Evolutionary conservation across 2,888 invertebrate genomes (phyloP), one percentile per base, ranked within the genome.

Genomic region (Congeria kusceri): DNA sequence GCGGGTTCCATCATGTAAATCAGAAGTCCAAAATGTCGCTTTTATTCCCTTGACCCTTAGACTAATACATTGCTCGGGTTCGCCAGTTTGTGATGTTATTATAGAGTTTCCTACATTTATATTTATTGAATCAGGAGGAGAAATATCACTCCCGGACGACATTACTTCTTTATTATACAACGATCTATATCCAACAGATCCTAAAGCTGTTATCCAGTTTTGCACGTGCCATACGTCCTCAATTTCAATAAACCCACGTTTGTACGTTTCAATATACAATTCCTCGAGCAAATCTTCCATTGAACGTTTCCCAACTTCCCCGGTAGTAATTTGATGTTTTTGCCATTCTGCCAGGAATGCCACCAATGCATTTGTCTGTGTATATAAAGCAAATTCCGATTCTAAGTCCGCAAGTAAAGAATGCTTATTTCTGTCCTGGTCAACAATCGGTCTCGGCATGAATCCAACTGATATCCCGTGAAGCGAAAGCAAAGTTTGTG

Each of bases 401-500:
- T 59, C 46, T 20, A 68, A 59, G 29, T 68, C 68, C 28, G n/a
- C 18, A 23, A 68, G 47, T n/a, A 44, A 44, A n/a, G 49, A 32
- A 59, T 77, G 77, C 9, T 23, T 25, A 47, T 71, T 77, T 27
- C 77, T 62, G 9, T 77, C 27, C 44, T 77, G 77, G 20, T 23
- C 56, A 18, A 77, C 71, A 46, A 70, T 67, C n/a, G 77, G 77
- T n/a, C 53, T 20, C n/a, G 67, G 39, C 2, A 62, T 23, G 44
- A 77, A 77, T 2, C 44, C 63, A 32, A 77, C 20, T 13, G 23
- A 29, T 11, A 77, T n/a, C 18, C 57, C 23, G 9, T 56, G 11
- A 66, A 58, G 25, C 18, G 71, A 53, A 28, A 77, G 53, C 28
- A 77, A 71, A 58, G 66, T 58, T n/a, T 72, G 63, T 15, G 77